Evolutionary conservation across 2,888 invertebrate genomes (phyloP), one percentile per base, ranked within the genome.

Genomic region (Torymus tubicola): DNA sequence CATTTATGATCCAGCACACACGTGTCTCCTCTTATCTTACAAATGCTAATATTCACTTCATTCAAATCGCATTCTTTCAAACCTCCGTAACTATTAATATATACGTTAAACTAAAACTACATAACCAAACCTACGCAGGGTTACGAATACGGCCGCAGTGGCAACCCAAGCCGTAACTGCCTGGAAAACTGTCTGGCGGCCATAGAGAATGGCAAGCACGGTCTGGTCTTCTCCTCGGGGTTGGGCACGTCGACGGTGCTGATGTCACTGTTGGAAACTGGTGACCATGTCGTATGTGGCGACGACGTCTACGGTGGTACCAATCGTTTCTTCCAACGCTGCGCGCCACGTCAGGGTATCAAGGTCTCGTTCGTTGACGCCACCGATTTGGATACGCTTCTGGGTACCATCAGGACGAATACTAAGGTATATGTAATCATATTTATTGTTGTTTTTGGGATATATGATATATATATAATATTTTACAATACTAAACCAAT

Each of bases 251-350:
- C 95, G 0, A 95, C 96, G 0, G 94, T 95, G 3, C 90, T 99
- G 13, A 91, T 94, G 10, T 93, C 96, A 57, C 91, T 98, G 85
- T 92, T 99, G 11, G 94, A 93, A 83, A 86, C 92, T 81, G 99
- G 99, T 0, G 99, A 99, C 89, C 98, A 99, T 88, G 92, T 99
- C 13, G 91, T 99, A 63, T 94, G 96, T 86, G 95, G 96, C 81
- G 97, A 99, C 90, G 99, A 99, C 91, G 93, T 99, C 3, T 99
- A 99, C 88, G 99, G 99, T 73, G 99, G 99, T 24, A 97, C 97
- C 0, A 96, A 96, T 87, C 93, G 98, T 85, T 87, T 82, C 53
- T 95, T 94, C 88, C 93, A 95, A 83, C 93, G 93, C 88, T 93
- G 94, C 77, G 92, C 93, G 0, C 84, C 92, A 0, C 94, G 94